Evolutionary conservation across 2,888 invertebrate genomes (phyloP), one percentile per base, ranked within the genome.

Genomic region (Scelioninae gen. 1): DNA sequence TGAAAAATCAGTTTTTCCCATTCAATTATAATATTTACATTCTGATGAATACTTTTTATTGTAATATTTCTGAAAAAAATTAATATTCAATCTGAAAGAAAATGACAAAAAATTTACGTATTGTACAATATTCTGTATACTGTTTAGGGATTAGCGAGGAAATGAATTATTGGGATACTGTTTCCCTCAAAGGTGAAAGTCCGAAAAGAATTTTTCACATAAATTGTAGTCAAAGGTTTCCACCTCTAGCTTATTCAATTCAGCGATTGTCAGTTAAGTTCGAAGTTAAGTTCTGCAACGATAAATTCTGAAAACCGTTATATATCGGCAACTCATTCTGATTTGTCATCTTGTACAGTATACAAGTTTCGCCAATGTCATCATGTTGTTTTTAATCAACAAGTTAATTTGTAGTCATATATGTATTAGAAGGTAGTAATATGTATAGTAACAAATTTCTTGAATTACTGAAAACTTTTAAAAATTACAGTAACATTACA

Each of bases 181-280:
- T 51, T 51, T 66, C 53, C 79, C 53, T 16, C 23, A 51, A 45
- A 72, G 72, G 71, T 66, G 79, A 79, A 79, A 79, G 79, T 66
- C 65, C 65, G 66, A 79, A 56, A 69, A 79, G 63, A 65, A 71
- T 66, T 72, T 65, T 72, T 79, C 72, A 72, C 79, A 72, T 72
- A 66, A 72, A 79, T 79, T 53, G 49, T 69, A 6, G 13, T 11
- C 51, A 79, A 79, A 79, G 79, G 72, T 79, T 40, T 79, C 66
- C 66, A 71, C 72, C 71, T 58, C 62, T 72, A 11, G 32, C 16
- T 23, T 0, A 40, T 77, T 62, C 69, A 63, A 62, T 69, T 69
- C 62, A 69, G 5, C 38, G 68, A 60, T 34, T 68, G 9, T 38
- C 13, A 34, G n/a, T n/a, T n/a, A n/a, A n/a, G n/a, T n/a, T n/a